Conservation (phyloP, 37 sponge, comb jelly and placozoan genomes). For the Haliclona indistincta region DNA sequence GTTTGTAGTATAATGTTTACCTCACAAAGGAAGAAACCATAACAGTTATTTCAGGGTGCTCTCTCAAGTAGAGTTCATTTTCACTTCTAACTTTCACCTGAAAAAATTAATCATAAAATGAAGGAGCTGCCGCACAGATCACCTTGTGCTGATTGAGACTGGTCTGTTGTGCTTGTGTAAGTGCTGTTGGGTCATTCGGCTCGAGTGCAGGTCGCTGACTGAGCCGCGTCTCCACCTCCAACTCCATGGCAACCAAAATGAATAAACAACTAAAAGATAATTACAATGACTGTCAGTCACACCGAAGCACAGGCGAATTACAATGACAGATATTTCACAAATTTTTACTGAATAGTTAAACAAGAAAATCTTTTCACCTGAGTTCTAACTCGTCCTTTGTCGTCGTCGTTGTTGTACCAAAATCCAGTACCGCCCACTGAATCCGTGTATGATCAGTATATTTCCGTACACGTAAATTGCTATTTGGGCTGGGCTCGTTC, state of each 20-base stretch:
- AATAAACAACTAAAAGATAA: not conserved
- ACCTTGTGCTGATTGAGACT: slow-evolving; percentile 73
- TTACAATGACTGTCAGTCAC: no score
- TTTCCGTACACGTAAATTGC: not conserved
- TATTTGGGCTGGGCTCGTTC: not conserved
- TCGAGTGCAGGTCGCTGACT: slow-evolving; percentile 56
- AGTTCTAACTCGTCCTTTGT: no score
- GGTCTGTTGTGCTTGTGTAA: slow-evolving; percentile 70
- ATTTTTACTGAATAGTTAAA: no score
- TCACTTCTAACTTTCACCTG: slow-evolving; percentile 63
- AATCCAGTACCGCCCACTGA: no score
- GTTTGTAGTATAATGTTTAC: slow-evolving; percentile 8
- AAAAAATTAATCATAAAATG: not conserved
- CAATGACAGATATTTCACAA: no score
- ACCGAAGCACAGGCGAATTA: no score
- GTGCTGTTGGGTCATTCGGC: slow-evolving; percentile 58
- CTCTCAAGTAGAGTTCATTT: slow-evolving; percentile 71
- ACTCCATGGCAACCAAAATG: slow-evolving; percentile 16
- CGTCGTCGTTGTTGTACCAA: no score
- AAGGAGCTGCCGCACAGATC: not conserved
- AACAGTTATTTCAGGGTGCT: slow-evolving; percentile 67
- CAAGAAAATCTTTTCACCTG: no score
- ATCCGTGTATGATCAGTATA: no score
- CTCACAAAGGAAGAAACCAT: slow-evolving; percentile 63
- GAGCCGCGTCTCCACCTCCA: slow-evolving; percentile 61